Evolutionary conservation across 1,140 invertebrate genomes (phyloP), one percentile per base, ranked within the genome.

Genomic region (Euglossa dilemma): DNA sequence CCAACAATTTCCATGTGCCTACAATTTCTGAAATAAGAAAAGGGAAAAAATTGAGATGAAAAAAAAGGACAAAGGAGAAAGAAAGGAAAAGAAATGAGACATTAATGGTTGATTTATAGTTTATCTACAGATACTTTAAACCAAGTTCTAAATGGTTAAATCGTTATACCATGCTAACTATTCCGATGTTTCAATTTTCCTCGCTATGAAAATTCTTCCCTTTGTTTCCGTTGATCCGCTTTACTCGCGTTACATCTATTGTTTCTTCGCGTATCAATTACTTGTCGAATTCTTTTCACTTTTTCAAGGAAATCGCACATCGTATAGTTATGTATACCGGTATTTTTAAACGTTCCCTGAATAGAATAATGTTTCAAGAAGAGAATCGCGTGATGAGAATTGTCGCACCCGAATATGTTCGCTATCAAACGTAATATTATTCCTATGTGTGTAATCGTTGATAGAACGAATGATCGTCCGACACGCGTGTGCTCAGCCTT

Each of bases 321-420:
- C 20, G 14, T 45, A 52, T 28, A n/a, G 2, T 36, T 14, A 28
- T 50, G 20, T 23, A 23, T 12, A 5, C 16, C 50, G 79, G 1
- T 80, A 66, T 81, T 81, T 74, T 74, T 56, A 74, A 66, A 52
- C 36, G 47, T 54, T 73, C 59, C 70, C 12, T 28, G 59, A 66
- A 77, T 43, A 43, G 61, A 77, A 63, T 66, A 66, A 50, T 20
- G 7, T 66, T 66, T 77, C 23, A 2, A 20, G 50, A 54, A 56
- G 71, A 73, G 52, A 18, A 43, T 64, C 70, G 79, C 50, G 70
- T 50, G 69, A 80, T 25, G 59, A 73, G 47, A 66, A 66, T 36
- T 28, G 50, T 74, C 25, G 18, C 9, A 8, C 23, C 25, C 9
- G 11, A 57, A 57, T 23, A 73, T 72, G 18, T n/a, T 54, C n/a